Conservation (phyloP, 2,797 vertebrate genomes). For the Poecilia picta region DNA sequence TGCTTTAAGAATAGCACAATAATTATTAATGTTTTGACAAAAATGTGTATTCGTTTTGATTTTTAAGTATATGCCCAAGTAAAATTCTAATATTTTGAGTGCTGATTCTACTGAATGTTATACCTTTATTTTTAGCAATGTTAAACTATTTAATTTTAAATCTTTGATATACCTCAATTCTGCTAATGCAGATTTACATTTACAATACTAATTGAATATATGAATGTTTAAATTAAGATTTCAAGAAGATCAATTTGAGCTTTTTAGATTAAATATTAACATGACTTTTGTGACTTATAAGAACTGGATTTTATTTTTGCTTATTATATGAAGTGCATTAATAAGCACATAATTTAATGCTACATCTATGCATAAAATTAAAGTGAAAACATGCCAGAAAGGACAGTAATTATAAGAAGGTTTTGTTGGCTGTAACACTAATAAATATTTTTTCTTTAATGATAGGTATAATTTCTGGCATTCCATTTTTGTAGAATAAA, state of each 20-base stretch:
- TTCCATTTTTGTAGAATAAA: background rate
- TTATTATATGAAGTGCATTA: background rate
- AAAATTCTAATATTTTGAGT: background rate
- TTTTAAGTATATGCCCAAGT: background rate
- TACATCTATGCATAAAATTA: background rate
- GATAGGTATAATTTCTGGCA: background rate
- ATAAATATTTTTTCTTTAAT: background rate
- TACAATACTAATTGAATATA: background rate
- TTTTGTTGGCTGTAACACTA: background rate
- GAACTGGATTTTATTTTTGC: background rate
- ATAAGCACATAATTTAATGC: background rate
- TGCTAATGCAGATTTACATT: background rate
- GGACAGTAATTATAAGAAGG: background rate
- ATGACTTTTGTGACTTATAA: background rate
- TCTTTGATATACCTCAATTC: background rate
- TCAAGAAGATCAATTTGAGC: background rate
- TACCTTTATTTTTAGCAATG: background rate
- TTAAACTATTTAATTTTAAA: background rate
- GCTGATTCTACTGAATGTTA: background rate
- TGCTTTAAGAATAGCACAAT: background rate
- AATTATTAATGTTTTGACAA: background rate
- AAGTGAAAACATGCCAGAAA: background rate
- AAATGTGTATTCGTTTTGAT: background rate
- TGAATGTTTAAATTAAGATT: background rate
- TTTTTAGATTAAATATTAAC: background rate